phyloP scores from a whole-genome alignment of 2,888 invertebrate genomes.

The Allophyes oxyacanthae region DNA sequence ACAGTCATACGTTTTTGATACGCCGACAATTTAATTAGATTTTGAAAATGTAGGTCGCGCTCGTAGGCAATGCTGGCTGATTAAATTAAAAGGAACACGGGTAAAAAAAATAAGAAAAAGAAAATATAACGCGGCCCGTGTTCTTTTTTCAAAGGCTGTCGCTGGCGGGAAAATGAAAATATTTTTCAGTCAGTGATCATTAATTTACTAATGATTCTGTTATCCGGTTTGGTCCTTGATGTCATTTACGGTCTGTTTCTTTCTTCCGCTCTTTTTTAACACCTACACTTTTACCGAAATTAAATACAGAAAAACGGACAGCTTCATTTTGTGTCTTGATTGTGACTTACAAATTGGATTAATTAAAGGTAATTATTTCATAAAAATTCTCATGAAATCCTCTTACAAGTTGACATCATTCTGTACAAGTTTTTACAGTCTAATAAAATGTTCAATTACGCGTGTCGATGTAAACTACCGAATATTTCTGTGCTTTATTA shows the following conservation, averaged over 20 bases:
- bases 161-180: slow-evolving; percentile 34
- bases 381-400: slow-evolving; percentile 12
- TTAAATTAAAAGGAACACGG: slow-evolving; percentile 41
- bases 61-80: slow-evolving; percentile 21
- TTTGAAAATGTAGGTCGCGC: slow-evolving; percentile 37
- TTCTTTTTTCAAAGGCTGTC: slow-evolving; percentile 24
- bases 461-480: slow-evolving; percentile 36
- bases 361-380: slow-evolving; percentile 22
- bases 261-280: slow-evolving; percentile 38
- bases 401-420: slow-evolving; percentile 19
- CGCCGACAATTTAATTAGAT: slow-evolving; percentile 55
- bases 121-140: slow-evolving; percentile 36
- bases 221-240: slow-evolving; percentile 47
- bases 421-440: slow-evolving; percentile 28
- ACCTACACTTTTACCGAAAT: slow-evolving; percentile 22
- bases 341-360: neutral
- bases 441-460: slow-evolving; percentile 50
- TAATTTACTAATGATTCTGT: slow-evolving; percentile 47
- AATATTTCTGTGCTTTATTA: slow-evolving; percentile 47
- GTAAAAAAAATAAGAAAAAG: slow-evolving; percentile 6
- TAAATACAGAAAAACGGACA: slow-evolving; percentile 39
- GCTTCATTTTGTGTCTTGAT: slow-evolving; percentile 5
- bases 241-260: slow-evolving; percentile 35
- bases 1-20: slow-evolving; percentile 50
- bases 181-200: slow-evolving; percentile 41